Evolutionary conservation across 1,140 invertebrate genomes (phyloP).

Genomic region (Brachionus asplanchnoidis): DNA sequence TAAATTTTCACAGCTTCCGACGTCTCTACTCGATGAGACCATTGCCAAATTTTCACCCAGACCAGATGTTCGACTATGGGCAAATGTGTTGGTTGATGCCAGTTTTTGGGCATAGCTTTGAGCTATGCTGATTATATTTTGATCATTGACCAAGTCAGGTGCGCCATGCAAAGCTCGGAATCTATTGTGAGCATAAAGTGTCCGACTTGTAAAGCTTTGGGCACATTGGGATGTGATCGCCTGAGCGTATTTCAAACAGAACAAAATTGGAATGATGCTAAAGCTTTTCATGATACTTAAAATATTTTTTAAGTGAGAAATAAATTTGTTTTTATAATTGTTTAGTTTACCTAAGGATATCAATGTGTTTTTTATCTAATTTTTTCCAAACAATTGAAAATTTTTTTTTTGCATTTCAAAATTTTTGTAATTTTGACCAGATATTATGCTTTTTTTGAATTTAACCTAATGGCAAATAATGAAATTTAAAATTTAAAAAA

Average conservation of each 20-base stretch:
- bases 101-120: not conserved
- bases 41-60: conserved; percentile 10
- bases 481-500: not conserved
- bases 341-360: not conserved
- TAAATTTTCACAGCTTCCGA: not conserved
- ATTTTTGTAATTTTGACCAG: not conserved
- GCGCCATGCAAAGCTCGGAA: not conserved
- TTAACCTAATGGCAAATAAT: not conserved
- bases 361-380: not conserved
- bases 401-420: not conserved
- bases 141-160: not conserved
- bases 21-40: not conserved
- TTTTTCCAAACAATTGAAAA: not conserved
- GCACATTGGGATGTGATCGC: not conserved
- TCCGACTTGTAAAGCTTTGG: not conserved
- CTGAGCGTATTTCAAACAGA: not conserved
- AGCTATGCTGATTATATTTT: not conserved
- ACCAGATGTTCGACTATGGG: not conserved
- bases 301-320: not conserved
- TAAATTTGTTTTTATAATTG: not conserved
- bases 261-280: not conserved
- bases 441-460: not conserved
- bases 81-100: not conserved
- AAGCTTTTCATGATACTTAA: not conserved
- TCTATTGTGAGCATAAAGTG: not conserved